Evolutionary conservation across 2,113 vertebrate genomes (phyloP).

Genomic region (Austrofundulus limnaeus): DNA sequence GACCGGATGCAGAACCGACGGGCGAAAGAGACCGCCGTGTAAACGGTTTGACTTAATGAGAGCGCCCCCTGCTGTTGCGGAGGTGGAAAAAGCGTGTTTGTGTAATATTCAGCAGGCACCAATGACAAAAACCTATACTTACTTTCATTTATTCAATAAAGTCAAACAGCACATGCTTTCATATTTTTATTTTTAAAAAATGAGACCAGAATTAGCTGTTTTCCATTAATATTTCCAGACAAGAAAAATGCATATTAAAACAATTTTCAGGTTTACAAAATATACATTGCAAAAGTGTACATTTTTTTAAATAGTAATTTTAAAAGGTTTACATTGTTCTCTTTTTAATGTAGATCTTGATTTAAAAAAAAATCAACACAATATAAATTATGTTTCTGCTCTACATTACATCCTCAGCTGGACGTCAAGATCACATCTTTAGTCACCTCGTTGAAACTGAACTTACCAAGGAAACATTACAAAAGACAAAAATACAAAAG

Average conservation of each 20-base stretch:
- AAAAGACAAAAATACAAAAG: not conserved
- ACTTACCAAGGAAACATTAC: no score
- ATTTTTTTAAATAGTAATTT: not conserved
- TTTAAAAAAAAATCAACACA: not conserved
- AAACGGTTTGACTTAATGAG: not conserved
- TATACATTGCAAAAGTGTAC: not conserved
- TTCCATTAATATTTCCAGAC: not conserved
- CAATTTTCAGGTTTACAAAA: not conserved
- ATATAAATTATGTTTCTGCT: not conserved
- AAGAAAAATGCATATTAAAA: no score
- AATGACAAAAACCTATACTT: not conserved
- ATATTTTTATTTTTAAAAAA: slow-evolving; percentile 7
- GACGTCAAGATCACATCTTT: no score
- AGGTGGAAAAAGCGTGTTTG: not conserved
- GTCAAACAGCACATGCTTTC: not conserved
- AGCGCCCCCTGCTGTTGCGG: slow-evolving; percentile 34
- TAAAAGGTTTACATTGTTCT: not conserved
- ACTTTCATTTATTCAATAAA: not conserved
- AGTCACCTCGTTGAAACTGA: no score
- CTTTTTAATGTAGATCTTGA: not conserved
- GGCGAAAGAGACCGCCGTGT: no score
- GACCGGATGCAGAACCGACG: slow-evolving; percentile 3
- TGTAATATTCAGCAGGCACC: not conserved
- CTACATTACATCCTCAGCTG: not conserved
- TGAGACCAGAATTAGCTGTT: not conserved